Percentiles rank a stretch among this genome's conserved stretches.
These are phyloP conservation scores for Ophioderma brevispina DNA, from an alignment of 35 echinoderm and acorn worm genomes.

Conservation along the genomic window DNA sequence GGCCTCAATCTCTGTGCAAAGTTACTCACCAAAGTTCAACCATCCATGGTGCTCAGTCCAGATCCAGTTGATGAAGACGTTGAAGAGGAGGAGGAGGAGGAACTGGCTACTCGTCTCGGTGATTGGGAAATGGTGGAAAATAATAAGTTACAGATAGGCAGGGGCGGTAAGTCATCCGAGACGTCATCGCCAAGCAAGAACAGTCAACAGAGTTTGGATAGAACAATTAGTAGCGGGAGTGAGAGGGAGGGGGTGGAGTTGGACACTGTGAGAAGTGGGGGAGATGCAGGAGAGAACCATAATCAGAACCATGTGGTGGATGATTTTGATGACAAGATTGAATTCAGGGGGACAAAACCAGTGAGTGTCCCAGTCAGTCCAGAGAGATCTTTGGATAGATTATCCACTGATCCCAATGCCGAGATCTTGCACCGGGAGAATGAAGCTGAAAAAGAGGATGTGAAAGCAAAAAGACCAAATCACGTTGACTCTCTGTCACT, in stretches of 20 bases:
- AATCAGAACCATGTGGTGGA: background rate
- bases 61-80: constrained; percentile 33
- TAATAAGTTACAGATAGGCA: background rate
- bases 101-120: no score
- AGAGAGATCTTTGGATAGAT: constrained; percentile 74
- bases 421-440: background rate
- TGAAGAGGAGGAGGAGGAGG: constrained; percentile 42
- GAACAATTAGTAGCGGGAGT: background rate
- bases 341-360: constrained; percentile 6
- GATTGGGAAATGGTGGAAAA: constrained; percentile 81
- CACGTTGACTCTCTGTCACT: background rate
- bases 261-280: constrained; percentile 13
- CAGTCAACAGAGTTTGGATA: background rate
- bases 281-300: background rate
- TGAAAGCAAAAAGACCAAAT: background rate
- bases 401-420: constrained; percentile 54
- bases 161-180: background rate
- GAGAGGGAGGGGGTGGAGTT: constrained; percentile 12
- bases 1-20: constrained; percentile 80
- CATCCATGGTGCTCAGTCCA: constrained; percentile 93
- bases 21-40: constrained; percentile 96
- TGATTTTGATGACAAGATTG: background rate
- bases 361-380: constrained; percentile 42
- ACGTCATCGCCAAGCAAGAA: constrained; percentile 7
- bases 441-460: background rate